Evolutionary conservation across 2,888 invertebrate species (phyloP).

Genomic region (Embidobia sp.): DNA sequence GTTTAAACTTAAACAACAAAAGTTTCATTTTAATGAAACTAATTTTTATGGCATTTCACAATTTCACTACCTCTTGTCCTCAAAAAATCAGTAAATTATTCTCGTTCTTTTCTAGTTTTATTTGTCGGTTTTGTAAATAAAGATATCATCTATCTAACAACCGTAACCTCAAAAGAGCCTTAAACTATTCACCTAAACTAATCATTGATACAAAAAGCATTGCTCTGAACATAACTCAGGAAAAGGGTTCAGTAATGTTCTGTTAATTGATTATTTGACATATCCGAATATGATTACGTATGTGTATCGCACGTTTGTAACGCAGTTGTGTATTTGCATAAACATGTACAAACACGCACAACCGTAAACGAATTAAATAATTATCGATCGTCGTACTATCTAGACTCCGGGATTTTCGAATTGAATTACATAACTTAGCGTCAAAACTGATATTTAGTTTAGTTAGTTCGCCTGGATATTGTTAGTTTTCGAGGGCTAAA

Average conservation of each 20-base stretch:
- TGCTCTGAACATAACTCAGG: no score
- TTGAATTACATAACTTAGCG: neutral
- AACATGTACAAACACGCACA: neutral
- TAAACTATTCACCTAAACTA: no score
- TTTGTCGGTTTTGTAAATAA: no score
- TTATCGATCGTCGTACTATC: conserved; percentile 4
- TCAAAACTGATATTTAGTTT: neutral
- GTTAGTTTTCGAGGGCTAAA: neutral
- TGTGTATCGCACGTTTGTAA: neutral
- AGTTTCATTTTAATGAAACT: no score
- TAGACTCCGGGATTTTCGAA: neutral
- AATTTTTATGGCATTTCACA: no score
- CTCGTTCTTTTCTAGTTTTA: no score
- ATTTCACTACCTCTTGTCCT: no score
- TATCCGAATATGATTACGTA: neutral
- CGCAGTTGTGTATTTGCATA: neutral
- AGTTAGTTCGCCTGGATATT: neutral
- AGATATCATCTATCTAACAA: no score
- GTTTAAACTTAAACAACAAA: no score
- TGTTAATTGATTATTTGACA: conserved; percentile 2
- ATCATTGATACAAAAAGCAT: no score
- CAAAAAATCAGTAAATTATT: no score
- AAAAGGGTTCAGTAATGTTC: neutral
- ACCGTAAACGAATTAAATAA: neutral
- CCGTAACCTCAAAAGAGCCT: no score